Percentiles rank a stretch among this genome's conserved stretches.
These are phyloP conservation scores for Drosophila buzzatii DNA, from an alignment of 2,888 invertebrate genomes.

Conservation along the genomic window DNA sequence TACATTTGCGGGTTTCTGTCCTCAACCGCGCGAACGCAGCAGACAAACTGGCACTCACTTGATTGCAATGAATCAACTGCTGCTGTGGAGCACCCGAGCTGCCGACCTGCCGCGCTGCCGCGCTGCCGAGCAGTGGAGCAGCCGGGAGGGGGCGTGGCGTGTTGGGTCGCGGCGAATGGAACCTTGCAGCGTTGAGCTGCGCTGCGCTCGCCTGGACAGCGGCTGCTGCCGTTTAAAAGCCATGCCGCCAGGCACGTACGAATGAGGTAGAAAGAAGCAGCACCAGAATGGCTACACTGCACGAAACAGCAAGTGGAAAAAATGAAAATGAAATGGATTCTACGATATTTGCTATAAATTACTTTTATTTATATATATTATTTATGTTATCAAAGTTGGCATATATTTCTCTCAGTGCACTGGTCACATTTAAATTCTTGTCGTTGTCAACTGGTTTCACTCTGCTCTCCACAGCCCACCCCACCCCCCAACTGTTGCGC, in stretches of 20 bases:
- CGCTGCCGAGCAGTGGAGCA: not conserved
- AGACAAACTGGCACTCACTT: slow-evolving; percentile 80
- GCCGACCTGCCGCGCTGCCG: not conserved
- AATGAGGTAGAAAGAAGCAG: slow-evolving; percentile 28
- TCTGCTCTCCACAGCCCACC: not conserved
- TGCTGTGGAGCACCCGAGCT: too few species aligned
- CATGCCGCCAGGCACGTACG: slow-evolving; percentile 53
- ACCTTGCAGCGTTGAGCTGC: slow-evolving; percentile 54
- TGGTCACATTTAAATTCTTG: slow-evolving; percentile 34
- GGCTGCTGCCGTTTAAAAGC: slow-evolving; percentile 15
- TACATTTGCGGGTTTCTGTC: slow-evolving; percentile 57
- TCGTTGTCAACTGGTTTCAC: slow-evolving; percentile 42
- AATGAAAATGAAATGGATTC: not conserved
- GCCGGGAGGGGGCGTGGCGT: slow-evolving; percentile 13
- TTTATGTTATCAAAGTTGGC: not conserved
- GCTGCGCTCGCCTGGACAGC: slow-evolving; percentile 13
- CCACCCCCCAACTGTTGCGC: not conserved
- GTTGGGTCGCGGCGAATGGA: slow-evolving; percentile 63
- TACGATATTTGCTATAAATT: not conserved
- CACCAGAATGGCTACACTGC: slow-evolving; percentile 24
- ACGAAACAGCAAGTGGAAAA: not conserved
- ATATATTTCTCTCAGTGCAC: slow-evolving; percentile 10
- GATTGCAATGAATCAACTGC: slow-evolving; percentile 66
- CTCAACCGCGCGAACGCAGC: slow-evolving; percentile 63
- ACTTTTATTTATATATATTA: not conserved